These are phyloP conservation scores for Eilema depressum DNA, from an alignment of 2,888 invertebrate species.

Conservation along the genomic window DNA sequence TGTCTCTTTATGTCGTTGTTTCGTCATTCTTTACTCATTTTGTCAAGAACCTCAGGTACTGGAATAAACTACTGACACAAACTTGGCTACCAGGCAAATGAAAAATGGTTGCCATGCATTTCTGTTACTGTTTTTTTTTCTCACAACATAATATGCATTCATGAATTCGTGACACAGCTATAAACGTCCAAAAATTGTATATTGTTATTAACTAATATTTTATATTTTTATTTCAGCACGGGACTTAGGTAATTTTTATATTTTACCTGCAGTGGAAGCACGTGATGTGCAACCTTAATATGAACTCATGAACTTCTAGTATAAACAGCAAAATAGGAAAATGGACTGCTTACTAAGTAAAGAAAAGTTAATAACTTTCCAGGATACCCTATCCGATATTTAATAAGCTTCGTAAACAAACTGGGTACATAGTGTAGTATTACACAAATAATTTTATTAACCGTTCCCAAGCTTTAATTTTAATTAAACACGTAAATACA, in stretches of 20 bases:
- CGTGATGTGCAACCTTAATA: background rate
- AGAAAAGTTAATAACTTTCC: background rate
- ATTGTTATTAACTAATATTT: too few species aligned
- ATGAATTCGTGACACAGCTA: too few species aligned
- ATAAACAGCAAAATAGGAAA: background rate
- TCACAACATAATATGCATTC: too few species aligned
- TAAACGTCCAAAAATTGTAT: too few species aligned
- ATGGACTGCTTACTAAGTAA: background rate
- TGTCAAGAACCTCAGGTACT: too few species aligned
- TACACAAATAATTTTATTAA: slow-evolving; percentile 11
- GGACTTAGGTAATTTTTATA: background rate
- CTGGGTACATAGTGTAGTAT: background rate
- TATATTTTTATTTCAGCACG: background rate
- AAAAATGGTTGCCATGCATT: too few species aligned
- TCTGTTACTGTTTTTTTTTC: too few species aligned
- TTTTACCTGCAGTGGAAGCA: background rate
- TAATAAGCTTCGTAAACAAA: background rate
- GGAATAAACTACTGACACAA: too few species aligned
- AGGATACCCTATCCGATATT: background rate
- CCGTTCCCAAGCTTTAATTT: background rate
- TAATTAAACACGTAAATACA: slow-evolving; percentile 11
- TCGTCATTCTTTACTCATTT: too few species aligned
- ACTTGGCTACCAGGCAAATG: too few species aligned
- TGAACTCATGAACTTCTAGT: background rate
- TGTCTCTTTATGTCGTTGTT: too few species aligned